Percentiles rank a stretch among this genome's conserved stretches.
Conservation (phyloP, 1,140 invertebrate species). For the Gryon sp. region DNA sequence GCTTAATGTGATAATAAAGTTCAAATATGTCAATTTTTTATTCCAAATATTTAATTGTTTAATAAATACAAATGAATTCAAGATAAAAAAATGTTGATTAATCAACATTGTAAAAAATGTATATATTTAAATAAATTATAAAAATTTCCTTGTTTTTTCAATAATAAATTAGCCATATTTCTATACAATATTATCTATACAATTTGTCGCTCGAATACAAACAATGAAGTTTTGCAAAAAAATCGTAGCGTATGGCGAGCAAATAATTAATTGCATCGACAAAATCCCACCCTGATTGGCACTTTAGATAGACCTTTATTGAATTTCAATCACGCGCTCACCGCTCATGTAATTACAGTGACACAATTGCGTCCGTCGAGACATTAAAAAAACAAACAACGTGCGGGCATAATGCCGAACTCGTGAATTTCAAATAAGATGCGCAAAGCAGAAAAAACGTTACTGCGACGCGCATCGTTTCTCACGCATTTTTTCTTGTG, state of each 20-base stretch:
- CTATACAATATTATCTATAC: no score
- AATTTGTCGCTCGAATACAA: neutral
- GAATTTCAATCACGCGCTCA: constrained; percentile 33
- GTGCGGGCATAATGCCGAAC: constrained; percentile 11
- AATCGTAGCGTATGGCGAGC: neutral
- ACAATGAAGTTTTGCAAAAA: neutral
- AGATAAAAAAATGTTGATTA: no score
- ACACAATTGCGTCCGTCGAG: constrained; percentile 20
- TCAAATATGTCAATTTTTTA: no score
- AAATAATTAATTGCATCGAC: constrained; percentile 19
- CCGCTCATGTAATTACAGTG: constrained; percentile 32
- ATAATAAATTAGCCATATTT: no score
- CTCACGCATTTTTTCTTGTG: neutral
- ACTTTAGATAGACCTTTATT: constrained; percentile 25
- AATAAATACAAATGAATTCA: no score
- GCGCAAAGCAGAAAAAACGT: no score
- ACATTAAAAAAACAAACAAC: constrained; percentile 42
- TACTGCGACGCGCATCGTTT: no score
- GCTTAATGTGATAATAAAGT: no score
- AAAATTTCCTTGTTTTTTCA: no score
- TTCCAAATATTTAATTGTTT: no score
- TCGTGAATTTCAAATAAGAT: constrained; percentile 34
- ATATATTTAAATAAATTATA: no score
- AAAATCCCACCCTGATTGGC: constrained; percentile 17
- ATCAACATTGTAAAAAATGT: no score